Conservation (phyloP, 2,113 vertebrate genomes). For the Oncorhynchus nerka region DNA sequence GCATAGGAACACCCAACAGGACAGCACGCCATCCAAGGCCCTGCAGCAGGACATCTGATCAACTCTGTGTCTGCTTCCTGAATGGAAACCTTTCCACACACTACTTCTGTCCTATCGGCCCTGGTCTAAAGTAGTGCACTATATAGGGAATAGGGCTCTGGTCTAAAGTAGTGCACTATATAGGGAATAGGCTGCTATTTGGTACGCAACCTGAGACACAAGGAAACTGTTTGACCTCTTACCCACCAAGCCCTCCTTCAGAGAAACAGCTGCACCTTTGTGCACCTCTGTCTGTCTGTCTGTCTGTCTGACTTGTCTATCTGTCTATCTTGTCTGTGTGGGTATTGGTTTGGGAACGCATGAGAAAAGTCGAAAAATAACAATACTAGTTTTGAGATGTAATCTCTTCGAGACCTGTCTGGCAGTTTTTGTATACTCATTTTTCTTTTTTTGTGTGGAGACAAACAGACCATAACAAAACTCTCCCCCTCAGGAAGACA, state of each 20-base stretch:
- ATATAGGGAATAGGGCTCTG: no score
- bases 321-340: constrained; percentile 36
- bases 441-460: constrained; percentile 11
- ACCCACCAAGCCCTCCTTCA: neutral
- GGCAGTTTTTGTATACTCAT: constrained; percentile 40
- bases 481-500: constrained; percentile 28
- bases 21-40: neutral
- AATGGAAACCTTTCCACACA: no score
- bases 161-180: neutral
- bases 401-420: constrained; percentile 46
- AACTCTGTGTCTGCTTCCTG: neutral
- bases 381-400: constrained; percentile 41
- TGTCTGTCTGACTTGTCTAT: neutral
- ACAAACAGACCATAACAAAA: constrained; percentile 32
- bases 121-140: no score
- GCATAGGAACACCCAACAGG: constrained; percentile 3
- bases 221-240: constrained; percentile 9
- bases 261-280: constrained; percentile 9
- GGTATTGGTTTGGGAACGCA: constrained; percentile 20
- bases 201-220: neutral
- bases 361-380: constrained; percentile 42
- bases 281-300: no score
- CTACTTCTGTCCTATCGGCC: no score
- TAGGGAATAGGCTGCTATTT: no score
- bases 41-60: constrained; percentile 11